These are phyloP conservation scores for Ptychoptera contaminata DNA, from an alignment of 2,888 invertebrate species.

Conservation along the genomic window DNA sequence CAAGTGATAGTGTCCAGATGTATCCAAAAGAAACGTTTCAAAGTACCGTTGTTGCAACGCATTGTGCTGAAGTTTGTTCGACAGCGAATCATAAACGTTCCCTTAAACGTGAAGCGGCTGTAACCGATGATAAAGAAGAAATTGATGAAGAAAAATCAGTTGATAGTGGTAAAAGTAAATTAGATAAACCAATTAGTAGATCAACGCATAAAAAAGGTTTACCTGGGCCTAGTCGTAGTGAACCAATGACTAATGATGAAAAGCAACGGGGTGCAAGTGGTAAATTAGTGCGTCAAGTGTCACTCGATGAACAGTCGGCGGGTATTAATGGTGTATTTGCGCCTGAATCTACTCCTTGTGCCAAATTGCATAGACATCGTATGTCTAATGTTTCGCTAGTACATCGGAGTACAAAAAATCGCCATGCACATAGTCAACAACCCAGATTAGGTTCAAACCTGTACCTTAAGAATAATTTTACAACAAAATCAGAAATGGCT, in stretches of 20 bases:
- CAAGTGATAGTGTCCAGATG: constrained; percentile 55
- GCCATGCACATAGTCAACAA: constrained; percentile 5
- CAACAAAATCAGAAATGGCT: constrained; percentile 30
- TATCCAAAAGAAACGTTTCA: constrained; percentile 33
- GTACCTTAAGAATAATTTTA: constrained; percentile 27
- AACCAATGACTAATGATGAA: too few relatives aligned
- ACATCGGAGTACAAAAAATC: constrained; percentile 11
- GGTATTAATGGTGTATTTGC: constrained; percentile 1
- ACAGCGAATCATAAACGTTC: constrained; percentile 17
- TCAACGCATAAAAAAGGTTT: too few relatives aligned
- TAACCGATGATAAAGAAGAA: constrained; percentile 1
- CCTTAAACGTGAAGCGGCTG: background rate
- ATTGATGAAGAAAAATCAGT: background rate
- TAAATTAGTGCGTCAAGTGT: too few relatives aligned
- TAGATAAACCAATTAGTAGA: too few relatives aligned
- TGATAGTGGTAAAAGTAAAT: background rate
- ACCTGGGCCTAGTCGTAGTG: too few relatives aligned
- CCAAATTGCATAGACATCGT: constrained; percentile 27
- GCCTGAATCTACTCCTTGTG: constrained; percentile 9
- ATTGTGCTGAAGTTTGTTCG: constrained; percentile 26
- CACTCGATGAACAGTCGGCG: background rate
- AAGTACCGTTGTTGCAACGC: constrained; percentile 22
- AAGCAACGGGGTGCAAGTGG: too few relatives aligned
- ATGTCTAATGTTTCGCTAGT: constrained; percentile 2
- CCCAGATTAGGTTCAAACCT: constrained; percentile 21